Percentiles rank a stretch among this genome's conserved stretches.
Conservation (phyloP, 2,113 vertebrate genomes). For the Gymnorhina tibicen region DNA sequence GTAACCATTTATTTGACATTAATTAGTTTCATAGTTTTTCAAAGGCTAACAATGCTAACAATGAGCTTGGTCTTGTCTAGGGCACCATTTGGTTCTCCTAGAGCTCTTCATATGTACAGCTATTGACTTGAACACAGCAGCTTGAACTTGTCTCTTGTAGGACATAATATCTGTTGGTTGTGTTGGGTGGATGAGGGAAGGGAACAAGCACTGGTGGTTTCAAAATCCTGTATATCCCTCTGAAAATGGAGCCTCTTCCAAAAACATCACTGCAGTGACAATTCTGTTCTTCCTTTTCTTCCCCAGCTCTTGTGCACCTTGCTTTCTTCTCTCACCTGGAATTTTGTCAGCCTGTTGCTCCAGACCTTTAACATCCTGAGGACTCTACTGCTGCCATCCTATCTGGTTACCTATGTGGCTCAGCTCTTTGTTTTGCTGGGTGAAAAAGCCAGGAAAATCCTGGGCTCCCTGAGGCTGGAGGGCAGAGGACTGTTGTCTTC, state of each 20-base stretch:
- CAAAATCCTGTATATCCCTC: not conserved
- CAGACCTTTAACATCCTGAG: not conserved
- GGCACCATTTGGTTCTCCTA: not conserved
- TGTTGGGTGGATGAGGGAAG: not conserved
- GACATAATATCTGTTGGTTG: not conserved
- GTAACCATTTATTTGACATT: not conserved
- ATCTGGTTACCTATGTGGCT: not conserved
- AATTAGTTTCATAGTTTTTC: not conserved
- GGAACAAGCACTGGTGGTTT: not conserved
- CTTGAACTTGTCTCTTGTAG: not conserved
- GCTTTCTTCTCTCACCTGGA: slow-evolving; percentile 28
- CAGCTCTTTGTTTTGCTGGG: not conserved
- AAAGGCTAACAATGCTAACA: not conserved
- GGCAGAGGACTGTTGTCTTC: not conserved
- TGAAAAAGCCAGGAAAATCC: not conserved
- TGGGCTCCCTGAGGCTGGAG: not conserved
- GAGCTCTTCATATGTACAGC: not conserved
- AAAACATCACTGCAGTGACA: not conserved
- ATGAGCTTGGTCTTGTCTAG: not conserved
- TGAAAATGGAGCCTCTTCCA: not conserved
- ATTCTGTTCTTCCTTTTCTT: not conserved
- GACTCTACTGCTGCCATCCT: slow-evolving; percentile 1
- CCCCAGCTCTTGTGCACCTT: slow-evolving; percentile 9
- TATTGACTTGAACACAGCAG: not conserved
- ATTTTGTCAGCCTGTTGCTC: not conserved